Evolutionary conservation across 1,140 invertebrate species (phyloP), one percentile per base, ranked within the genome.

Genomic region (Aphidius gifuensis): DNA sequence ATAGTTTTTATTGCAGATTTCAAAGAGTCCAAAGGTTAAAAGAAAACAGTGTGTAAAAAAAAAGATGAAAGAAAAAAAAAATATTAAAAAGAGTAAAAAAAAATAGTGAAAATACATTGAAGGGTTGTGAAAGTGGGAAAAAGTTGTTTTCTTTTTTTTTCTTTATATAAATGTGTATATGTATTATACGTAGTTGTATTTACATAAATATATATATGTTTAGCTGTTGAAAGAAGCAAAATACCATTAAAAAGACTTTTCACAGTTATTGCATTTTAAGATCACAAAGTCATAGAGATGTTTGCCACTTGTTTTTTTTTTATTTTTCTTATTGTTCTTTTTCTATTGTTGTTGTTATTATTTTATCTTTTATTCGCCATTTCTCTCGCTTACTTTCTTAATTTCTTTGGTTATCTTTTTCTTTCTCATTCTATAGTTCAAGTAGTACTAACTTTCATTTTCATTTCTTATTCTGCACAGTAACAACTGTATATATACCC

Each of bases 191-290:
- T 16, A 16, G 16, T 32, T 32, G 23, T 32, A 32, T 32, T 32
- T 32, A 32, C 23, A 32, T 32, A 32, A 32, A 32, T 32, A 32
- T 32, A 32, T 32, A 4, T 32, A 4, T 32, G 23, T 32, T 32
- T 2, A 32, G 4, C 23, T 32, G 23, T 32, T 32, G 4, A 32
- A 32, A 32, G 23, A 32, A 47, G 44, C 46, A 59, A 59, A 56
- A 44, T 46, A 32, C 32, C 32, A 38, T 40, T 58, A 45, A 58
- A 51, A 58, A 44, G 56, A 51, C 54, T 38, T 16, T 71, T 66
- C 68, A 65, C 63, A 66, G 67, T 69, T 73, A 73, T 73, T 70
- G 64, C 69, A 63, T 58, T 54, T 71, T 65, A 69, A 66, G 65
- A 65, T 67, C 61, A 48, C 42, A 49, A 63, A 62, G 53, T 47